Evolutionary conservation across 2,113 vertebrate species (phyloP).

Genomic region (Hiodon tergisus): DNA sequence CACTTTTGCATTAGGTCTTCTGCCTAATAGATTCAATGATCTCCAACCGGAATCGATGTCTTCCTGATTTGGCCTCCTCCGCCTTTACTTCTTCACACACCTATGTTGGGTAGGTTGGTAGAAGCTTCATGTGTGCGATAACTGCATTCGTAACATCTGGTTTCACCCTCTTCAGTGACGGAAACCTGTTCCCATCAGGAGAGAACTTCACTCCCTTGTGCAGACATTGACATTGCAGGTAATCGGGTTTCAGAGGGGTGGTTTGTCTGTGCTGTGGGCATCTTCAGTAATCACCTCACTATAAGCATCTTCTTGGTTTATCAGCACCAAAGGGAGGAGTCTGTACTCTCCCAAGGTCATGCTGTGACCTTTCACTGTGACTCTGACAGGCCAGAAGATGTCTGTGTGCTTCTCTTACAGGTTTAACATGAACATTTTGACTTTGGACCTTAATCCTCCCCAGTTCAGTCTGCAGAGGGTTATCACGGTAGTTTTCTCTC

Average conservation of each 20-base stretch:
- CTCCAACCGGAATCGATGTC: conserved; percentile 6
- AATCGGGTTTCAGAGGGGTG: no score
- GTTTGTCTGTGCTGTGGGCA: background rate
- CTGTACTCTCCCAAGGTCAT: background rate
- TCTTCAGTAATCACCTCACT: background rate
- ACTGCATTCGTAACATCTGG: no score
- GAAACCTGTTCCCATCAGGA: no score
- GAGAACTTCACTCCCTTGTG: no score
- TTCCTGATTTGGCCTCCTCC: background rate
- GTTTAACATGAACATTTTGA: background rate
- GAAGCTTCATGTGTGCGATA: no score
- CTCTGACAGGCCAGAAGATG: background rate
- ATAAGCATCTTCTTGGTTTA: background rate
- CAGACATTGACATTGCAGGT: no score
- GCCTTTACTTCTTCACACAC: background rate
- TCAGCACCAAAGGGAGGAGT: background rate
- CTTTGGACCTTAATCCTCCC: conserved; percentile 1
- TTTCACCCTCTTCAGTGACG: no score
- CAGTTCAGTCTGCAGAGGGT: background rate
- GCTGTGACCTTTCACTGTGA: conserved; percentile 8
- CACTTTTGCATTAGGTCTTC: no score
- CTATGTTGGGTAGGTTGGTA: no score
- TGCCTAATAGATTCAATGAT: no score
- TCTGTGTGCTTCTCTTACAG: background rate
- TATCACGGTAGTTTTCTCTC: background rate